Evolutionary conservation across 2,888 invertebrate species (phyloP), one percentile per base, ranked within the genome.

Genomic region (Cepaea hortensis): DNA sequence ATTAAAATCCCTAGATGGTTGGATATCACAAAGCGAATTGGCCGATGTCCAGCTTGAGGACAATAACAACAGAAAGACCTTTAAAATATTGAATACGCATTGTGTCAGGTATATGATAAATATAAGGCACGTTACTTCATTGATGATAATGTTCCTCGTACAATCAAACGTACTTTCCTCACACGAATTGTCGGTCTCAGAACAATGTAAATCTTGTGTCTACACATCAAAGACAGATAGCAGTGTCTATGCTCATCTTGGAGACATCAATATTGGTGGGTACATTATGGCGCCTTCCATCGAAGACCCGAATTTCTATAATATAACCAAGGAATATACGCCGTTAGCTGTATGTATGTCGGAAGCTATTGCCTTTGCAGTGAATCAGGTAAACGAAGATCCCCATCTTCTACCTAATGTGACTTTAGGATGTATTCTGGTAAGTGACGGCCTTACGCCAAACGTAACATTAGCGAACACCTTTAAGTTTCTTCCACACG

Each of bases 391-490:
- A 72, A 92, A 92, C 88, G 61, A 85, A 15, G 79, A 86, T 23
- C 35, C 85, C 5, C 72, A 84, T 55, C 75, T 91, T 11, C 89
- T 92, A n/a, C 90, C 90, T 4, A 87, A 90, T 62, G 65, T 89
- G 3, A 85, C 82, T 5, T 88, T 92, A 7, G 92, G 92, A 2
- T 90, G 89, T 55, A 90, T 90, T 70, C 89, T 91, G 11, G 79
- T 91, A 18, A 92, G 92, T 81, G 91, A 91, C 84, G 92, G 92
- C 83, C 84, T 87, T 77, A 91, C 90, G 73, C 79, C 88, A 3
- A 89, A 87, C 6, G 90, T 90, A 0, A 90, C 91, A 18, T 80
- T 92, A 5, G 90, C 89, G 3, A 91, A 91, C 77, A 88, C 91
- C 13, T 82, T 92, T 55, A 89, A 90, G 61, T 92, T 92, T 73